Base-by-base conservation (phyloP, 2,113 vertebrate genomes). In the Barbus barbus region DNA sequence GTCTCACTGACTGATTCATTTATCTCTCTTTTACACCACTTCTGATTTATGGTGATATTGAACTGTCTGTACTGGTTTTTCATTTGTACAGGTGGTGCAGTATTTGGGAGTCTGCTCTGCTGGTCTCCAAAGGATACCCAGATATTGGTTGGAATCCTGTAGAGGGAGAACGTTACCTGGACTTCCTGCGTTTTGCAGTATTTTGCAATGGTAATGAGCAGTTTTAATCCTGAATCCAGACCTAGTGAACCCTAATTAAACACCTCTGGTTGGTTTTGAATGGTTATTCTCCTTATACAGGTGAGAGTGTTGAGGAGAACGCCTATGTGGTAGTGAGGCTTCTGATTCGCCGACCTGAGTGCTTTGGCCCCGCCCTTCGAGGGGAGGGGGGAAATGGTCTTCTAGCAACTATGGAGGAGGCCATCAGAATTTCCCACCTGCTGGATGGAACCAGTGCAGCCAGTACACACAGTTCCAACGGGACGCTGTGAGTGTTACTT, bases 91-190 rank as follows among this genome's bases (percentile, higher is more conserved):
- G 97, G 96, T 99, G 6, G 97, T 98, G 73, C 95, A 95, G 24
- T 99, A 96, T 87, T 93, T 99, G 82, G 97, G 97, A 83, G 94
- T 95, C 46, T 98, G 90, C 93, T 7, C 92, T 97, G 93, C 90
- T 99, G n/a, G 91, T 98, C 71, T 95, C 92, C 58, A 98, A 96
- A 90, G 96, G 97, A 31, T 98, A 98, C 81, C 95, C 96, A 3
- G 96, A 99, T 80, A 95, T 99, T 0, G 97, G 97, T 26, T 99
- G 97, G 97, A 99, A 99, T 90, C 97, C 97, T 22, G 97, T 99
- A 56, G 97, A 99, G 92, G 97, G 97, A 84, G 97, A 99, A 53
- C 89, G 97, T 80, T 99, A 99, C 20, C 91, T 99, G 77, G 96
- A 99, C 92, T 98, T 98, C 87, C 94, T 99, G 78, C 95, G 97